Conservation (phyloP, 2,888 invertebrate genomes). For the Parochlus steinenii region DNA sequence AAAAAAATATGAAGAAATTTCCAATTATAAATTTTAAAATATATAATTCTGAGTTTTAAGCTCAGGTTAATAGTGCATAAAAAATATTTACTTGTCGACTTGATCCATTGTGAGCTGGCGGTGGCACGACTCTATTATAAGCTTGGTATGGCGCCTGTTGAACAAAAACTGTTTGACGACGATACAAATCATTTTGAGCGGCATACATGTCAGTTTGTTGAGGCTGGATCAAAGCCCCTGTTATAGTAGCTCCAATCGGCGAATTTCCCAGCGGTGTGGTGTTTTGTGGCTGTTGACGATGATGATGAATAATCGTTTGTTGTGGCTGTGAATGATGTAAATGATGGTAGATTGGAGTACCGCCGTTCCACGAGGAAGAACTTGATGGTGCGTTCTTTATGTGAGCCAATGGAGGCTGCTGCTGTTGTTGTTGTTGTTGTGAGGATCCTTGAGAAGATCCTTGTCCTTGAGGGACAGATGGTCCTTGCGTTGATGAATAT, state of each 20-base stretch:
- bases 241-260: constrained; percentile 18
- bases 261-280: constrained; percentile 31
- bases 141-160: constrained; percentile 33
- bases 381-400: constrained; percentile 27
- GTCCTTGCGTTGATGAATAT: constrained; percentile 15
- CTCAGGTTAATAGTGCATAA: neutral
- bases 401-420: constrained; percentile 30
- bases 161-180: constrained; percentile 50
- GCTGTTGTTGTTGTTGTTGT: constrained; percentile 14
- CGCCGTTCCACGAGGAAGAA: constrained; percentile 23
- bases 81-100: constrained; percentile 27
- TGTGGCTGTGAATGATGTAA: constrained; percentile 35
- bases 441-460: too few species aligned
- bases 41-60: neutral
- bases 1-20: neutral
- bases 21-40: constrained; percentile 1
- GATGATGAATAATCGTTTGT: constrained; percentile 22
- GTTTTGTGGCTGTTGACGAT: constrained; percentile 28
- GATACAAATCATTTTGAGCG: constrained; percentile 41
- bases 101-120: constrained; percentile 31
- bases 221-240: constrained; percentile 1
- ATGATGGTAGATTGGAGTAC: constrained; percentile 28
- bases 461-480: too few species aligned
- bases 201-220: constrained; percentile 26
- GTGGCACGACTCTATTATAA: constrained; percentile 29